Evolutionary conservation across 2,888 invertebrate species (phyloP), one percentile per base, ranked within the genome.

Genomic region (Caenorhabditis becei): DNA sequence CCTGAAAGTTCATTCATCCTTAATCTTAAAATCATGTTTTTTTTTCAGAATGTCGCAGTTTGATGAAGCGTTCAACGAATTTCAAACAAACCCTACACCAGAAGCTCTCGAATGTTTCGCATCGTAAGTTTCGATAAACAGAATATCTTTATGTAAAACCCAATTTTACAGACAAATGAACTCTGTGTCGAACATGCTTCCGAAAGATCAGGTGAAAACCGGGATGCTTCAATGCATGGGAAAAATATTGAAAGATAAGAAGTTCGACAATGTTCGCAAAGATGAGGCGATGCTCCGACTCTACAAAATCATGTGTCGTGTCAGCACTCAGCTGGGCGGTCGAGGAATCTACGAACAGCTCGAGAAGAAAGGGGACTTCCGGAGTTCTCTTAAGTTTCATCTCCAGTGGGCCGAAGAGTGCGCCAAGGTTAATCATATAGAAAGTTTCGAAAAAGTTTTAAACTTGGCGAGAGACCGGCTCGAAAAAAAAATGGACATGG

Each of bases 271-370:
- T 3, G 28, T 75, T 14, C 65, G 80, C 5, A 35, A 37, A 16
- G 32, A 75, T 26, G 80, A 80, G 32, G 11, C 47, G 0, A 63
- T 80, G 54, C 70, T 80, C 2, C 70, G 80, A 7, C 69, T 80
- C 14, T 80, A 80, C 41, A 71, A 77, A 35, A 54, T 86, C n/a
- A 49, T 87, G 82, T 83, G 81, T 14, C 77, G 80, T 44, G 70
- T 78, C 44, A 86, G 86, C 65, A 75, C 49, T 11, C 80, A 70
- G 8, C 63, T 87, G 24, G 82, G 83, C 1, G 77, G 70, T 28
- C 62, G 41, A 8, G 86, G 86, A 18, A 78, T 88, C 51, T 82
- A 81, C 56, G 77, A 86, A 24, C 72, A 83, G 35, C 69, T 87
- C 11, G 74, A 84, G 41, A 58, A 69, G 26, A 65, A 78, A 18